Base-by-base conservation (phyloP, 2,113 vertebrate species). In the Dendrocopos noguchii region DNA sequence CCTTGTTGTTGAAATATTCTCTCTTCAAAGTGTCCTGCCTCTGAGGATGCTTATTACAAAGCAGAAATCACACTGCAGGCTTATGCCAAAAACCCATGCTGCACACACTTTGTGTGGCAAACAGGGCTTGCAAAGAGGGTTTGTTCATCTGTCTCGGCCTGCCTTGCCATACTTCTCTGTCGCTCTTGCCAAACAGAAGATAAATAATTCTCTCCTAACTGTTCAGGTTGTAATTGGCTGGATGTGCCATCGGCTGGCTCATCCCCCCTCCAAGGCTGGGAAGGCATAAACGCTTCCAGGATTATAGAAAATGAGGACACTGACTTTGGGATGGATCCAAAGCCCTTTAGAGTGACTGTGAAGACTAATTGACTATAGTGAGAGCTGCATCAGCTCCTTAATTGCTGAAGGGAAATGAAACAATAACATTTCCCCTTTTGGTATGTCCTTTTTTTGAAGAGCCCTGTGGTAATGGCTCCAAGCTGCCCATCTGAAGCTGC, bases 261-360 rank as follows among this genome's bases (percentile, higher is more conserved):
- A 57, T 73, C 91, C 70, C 72, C 0, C 0, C 87, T 80, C 91
- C 6, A 78, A 76, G 78, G 34, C 75, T 70, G 94, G 91, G 81
- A 93, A 94, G 87, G 82, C 6, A 1, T 88, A 93, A 93, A 94
- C 53, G 33, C 84, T 91, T 90, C 65, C 91, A 93, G 95, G 87
- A 94, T 96, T 91, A 89, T 73, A 94, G 87, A 94, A 90, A 94
- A 96, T 88, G 90, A 96, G 95, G 95, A 80, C 87, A 42, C 84
- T 68, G 22, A 89, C 65, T 92, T 80, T 92, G 96, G 91, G 95
- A 83, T 1, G n/a, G 60, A 52, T 92, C 93, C 93, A 95, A 91
- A 95, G 81, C 93, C 79, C 89, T 94, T 96, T 74, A 85, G 71
- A 88, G 91, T 11, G 65, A 91, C 70, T 2, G 2, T 55, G 80